Percentiles rank a stretch among this genome's conserved stretches.
Conservation (phyloP, 2,113 vertebrate species). For the Bufo gargarizans region DNA sequence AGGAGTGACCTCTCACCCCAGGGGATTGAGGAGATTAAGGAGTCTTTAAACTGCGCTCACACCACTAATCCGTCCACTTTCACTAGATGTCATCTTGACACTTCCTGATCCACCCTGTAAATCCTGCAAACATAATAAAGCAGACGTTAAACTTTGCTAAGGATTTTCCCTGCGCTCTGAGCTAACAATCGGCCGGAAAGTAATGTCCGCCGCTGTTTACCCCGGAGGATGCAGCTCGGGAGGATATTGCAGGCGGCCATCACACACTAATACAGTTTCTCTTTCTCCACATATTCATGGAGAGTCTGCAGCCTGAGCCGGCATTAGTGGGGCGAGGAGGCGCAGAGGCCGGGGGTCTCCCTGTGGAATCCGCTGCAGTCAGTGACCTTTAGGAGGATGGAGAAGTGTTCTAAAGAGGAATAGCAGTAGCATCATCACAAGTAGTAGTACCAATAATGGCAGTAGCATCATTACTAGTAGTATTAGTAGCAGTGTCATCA, state of each 20-base stretch:
- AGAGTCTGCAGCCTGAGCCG: not conserved
- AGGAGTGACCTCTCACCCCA: conserved; percentile 88
- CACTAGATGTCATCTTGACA: conserved; percentile 86
- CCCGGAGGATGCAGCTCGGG: not conserved
- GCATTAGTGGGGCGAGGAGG: not conserved
- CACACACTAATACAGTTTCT: not conserved
- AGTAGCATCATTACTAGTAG: too few relatives aligned
- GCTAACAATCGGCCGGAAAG: conserved; percentile 30
- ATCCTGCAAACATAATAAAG: conserved; percentile 84
- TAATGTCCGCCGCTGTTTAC: not conserved
- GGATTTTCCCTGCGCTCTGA: conserved; percentile 72
- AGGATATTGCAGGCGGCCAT: not conserved
- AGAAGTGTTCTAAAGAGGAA: not conserved
- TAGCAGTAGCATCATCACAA: too few relatives aligned
- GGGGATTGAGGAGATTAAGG: conserved; percentile 93
- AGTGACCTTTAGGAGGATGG: not conserved
- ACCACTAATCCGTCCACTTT: conserved; percentile 86
- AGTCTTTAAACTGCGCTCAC: conserved; percentile 81
- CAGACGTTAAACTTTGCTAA: conserved; percentile 85
- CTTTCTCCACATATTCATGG: not conserved
- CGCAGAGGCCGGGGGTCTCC: not conserved
- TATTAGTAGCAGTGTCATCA: too few relatives aligned
- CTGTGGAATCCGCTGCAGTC: not conserved
- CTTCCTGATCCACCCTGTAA: conserved; percentile 83
- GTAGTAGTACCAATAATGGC: too few relatives aligned